phyloP scores from a whole-genome alignment of 2,888 invertebrate species.

The Podabrus alpinus region DNA sequence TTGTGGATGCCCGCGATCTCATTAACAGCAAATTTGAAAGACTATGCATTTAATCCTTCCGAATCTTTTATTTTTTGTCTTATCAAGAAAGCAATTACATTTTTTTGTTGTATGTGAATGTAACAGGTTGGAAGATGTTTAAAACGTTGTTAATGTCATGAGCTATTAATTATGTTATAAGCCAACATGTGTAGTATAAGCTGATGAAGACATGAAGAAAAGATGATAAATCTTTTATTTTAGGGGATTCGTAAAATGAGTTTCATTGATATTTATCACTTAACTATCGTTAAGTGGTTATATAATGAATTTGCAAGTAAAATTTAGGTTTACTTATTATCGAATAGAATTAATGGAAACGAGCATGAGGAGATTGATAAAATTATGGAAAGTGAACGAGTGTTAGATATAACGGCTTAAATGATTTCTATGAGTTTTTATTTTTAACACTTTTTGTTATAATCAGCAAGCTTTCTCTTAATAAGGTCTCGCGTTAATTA shows the following conservation, averaged over 20 bases:
- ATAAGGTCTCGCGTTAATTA: slow-evolving; percentile 16
- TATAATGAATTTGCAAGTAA: not conserved
- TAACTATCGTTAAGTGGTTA: not conserved
- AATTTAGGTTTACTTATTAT: not conserved
- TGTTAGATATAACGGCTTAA: not conserved
- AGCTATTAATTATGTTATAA: slow-evolving; percentile 15
- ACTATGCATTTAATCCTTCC: not conserved
- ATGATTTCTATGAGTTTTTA: not conserved
- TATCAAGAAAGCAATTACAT: not conserved
- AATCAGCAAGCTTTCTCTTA: slow-evolving; percentile 10
- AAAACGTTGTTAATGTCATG: slow-evolving; percentile 12
- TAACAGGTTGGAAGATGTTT: slow-evolving; percentile 13
- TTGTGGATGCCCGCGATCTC: not conserved
- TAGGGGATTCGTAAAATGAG: not conserved
- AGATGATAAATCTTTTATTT: slow-evolving; percentile 1
- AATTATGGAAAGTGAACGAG: not conserved
- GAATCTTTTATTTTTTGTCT: not conserved
- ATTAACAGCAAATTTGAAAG: not conserved
- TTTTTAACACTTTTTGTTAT: not conserved
- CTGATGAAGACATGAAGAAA: not conserved
- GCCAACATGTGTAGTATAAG: slow-evolving; percentile 4
- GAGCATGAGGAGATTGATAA: not conserved
- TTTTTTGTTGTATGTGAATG: slow-evolving; percentile 10
- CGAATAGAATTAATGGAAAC: not conserved
- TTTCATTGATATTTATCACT: not conserved